A percentile compares a stretch with the other conserved stretches of the same genome.
These are phyloP conservation scores for Saxidomus purpurata DNA, from an alignment of 1,140 invertebrate species.

Conservation along the genomic window DNA sequence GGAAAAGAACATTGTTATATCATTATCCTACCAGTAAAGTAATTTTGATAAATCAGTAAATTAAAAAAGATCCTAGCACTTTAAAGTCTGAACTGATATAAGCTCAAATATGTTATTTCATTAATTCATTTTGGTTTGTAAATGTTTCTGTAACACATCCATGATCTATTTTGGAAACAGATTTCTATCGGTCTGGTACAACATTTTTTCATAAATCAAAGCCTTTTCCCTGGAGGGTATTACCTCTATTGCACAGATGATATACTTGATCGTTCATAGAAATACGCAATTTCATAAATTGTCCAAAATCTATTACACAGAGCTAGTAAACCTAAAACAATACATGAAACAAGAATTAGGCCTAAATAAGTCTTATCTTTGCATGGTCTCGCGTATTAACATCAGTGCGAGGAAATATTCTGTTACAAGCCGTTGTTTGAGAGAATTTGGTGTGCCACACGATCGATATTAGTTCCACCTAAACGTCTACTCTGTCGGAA, in stretches of 20 bases:
- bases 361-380: constrained; percentile 46
- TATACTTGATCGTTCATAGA: background rate
- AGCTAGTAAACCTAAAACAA: background rate
- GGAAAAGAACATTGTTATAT: too few relatives aligned
- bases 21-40: too few relatives aligned
- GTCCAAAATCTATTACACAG: constrained; percentile 17
- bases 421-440: constrained; percentile 38
- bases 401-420: constrained; percentile 22
- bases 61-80: too few relatives aligned
- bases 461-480: constrained; percentile 49
- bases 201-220: background rate
- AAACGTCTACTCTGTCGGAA: constrained; percentile 46
- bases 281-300: background rate
- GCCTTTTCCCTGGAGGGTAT: background rate
- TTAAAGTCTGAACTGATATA: too few relatives aligned
- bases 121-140: too few relatives aligned
- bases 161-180: too few relatives aligned
- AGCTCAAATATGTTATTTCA: too few relatives aligned
- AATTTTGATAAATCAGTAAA: too few relatives aligned
- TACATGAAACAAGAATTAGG: constrained; percentile 33
- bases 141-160: too few relatives aligned
- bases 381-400: constrained; percentile 34
- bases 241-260: background rate
- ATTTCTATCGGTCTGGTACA: background rate
- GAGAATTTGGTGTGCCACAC: constrained; percentile 23